Evolutionary conservation across 2,888 invertebrate species (phyloP).

Genomic region (Acanthosoma haemorrhoidale): DNA sequence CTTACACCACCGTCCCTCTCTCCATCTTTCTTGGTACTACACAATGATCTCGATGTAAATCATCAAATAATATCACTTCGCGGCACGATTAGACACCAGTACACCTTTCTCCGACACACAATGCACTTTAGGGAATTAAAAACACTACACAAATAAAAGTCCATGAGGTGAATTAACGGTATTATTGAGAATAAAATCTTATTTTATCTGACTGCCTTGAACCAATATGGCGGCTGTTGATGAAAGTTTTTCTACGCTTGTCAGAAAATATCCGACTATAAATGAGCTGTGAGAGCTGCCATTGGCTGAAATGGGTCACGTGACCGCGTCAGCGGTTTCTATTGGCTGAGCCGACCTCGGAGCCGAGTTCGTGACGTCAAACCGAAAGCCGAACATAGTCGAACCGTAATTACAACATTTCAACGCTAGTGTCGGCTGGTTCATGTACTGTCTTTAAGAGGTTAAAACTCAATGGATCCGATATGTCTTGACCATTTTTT

Average conservation of each 20-base stretch:
- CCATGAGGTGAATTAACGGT: constrained; percentile 48
- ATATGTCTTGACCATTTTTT: too few relatives aligned
- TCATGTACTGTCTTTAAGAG: not conserved
- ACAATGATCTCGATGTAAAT: constrained; percentile 60
- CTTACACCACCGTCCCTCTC: constrained; percentile 54
- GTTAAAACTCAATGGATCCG: not conserved
- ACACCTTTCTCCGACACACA: constrained; percentile 36
- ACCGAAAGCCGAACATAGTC: constrained; percentile 33
- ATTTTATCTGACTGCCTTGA: constrained; percentile 67
- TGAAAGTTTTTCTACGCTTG: constrained; percentile 93
- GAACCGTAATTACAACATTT: constrained; percentile 38
- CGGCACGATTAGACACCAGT: constrained; percentile 39
- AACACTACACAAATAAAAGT: constrained; percentile 41
- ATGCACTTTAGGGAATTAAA: constrained; percentile 46
- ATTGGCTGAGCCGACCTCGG: constrained; percentile 46
- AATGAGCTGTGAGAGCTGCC: constrained; percentile 45
- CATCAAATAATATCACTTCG: constrained; percentile 34
- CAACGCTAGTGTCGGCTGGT: constrained; percentile 11
- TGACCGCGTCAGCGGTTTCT: constrained; percentile 45
- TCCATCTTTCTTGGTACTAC: constrained; percentile 62
- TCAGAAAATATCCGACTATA: constrained; percentile 66
- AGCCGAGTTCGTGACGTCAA: constrained; percentile 40
- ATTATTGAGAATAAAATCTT: constrained; percentile 65
- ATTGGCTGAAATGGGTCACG: constrained; percentile 50
- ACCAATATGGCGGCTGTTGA: constrained; percentile 94